Percentiles rank a stretch among this genome's conserved stretches.
Conservation (phyloP, 2,797 vertebrate genomes). For the Micropoecilia bifurca region DNA sequence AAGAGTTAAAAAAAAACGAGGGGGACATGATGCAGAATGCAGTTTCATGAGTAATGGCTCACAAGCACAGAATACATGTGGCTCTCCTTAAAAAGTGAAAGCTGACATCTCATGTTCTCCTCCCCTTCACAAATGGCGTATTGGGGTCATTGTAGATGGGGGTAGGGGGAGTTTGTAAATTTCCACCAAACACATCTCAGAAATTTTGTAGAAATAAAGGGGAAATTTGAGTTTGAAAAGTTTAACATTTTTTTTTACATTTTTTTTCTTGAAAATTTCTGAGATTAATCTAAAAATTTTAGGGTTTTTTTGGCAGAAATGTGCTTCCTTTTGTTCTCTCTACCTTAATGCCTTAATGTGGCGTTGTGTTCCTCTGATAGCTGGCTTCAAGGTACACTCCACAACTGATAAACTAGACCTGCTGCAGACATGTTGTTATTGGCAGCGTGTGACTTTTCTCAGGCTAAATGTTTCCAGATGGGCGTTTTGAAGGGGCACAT, state of each 20-base stretch:
- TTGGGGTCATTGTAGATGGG: too few relatives aligned
- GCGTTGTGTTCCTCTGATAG: constrained; percentile 6
- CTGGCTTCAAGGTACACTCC: constrained; percentile 11
- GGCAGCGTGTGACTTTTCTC: constrained; percentile 60
- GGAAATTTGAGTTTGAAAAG: too few relatives aligned
- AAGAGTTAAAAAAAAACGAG: constrained; percentile 4
- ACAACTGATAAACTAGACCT: constrained; percentile 43
- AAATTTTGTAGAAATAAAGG: too few relatives aligned
- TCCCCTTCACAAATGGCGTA: too few relatives aligned
- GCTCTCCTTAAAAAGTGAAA: constrained; percentile 28
- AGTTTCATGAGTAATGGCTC: constrained; percentile 40
- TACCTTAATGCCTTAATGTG: too few relatives aligned
- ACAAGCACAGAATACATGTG: constrained; percentile 13
- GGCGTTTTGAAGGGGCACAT: constrained; percentile 55
- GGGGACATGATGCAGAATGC: neutral
- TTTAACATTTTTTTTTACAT: too few relatives aligned
- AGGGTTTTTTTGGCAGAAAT: too few relatives aligned
- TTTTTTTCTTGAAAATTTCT: too few relatives aligned
- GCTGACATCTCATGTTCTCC: constrained; percentile 4
- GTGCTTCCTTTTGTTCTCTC: too few relatives aligned
- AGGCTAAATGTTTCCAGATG: constrained; percentile 78
- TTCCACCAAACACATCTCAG: too few relatives aligned
- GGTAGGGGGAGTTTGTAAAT: too few relatives aligned
- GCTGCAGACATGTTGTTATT: constrained; percentile 59
- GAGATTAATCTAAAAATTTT: too few relatives aligned